Percentiles rank a stretch among this genome's conserved stretches.
Evolutionary conservation across 2,888 invertebrate genomes (phyloP).

Genomic region (Orthonychiurus folsomi): DNA sequence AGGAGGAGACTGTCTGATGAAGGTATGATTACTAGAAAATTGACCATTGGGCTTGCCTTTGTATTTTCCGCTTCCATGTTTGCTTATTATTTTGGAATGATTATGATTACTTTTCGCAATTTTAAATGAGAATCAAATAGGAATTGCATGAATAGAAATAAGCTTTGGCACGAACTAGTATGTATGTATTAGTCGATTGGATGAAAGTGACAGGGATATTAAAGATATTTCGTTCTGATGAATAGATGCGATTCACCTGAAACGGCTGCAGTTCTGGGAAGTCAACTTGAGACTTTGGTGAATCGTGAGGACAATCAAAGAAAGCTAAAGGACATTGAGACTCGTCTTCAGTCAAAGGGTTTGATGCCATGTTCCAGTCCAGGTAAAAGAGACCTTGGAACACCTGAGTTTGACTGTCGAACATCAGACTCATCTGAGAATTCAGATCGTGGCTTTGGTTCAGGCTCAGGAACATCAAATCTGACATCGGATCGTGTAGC

Average conservation of each 20-base stretch:
- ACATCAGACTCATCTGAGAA: slow-evolving; percentile 40
- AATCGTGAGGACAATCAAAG: slow-evolving; percentile 76
- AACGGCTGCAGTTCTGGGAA: slow-evolving; percentile 77
- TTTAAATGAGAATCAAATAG: too few relatives aligned
- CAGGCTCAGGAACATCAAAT: slow-evolving; percentile 38
- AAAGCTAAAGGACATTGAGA: slow-evolving; percentile 73
- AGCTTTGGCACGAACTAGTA: too few relatives aligned
- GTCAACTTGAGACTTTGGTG: slow-evolving; percentile 71
- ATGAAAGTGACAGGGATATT: too few relatives aligned
- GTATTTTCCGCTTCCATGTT: too few relatives aligned
- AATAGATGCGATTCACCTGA: slow-evolving; percentile 68
- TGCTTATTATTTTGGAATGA: too few relatives aligned
- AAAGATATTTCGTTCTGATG: too few relatives aligned
- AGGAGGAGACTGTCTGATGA: too few relatives aligned
- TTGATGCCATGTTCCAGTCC: slow-evolving; percentile 44
- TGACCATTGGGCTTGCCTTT: too few relatives aligned
- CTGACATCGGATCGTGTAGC: slow-evolving; percentile 50
- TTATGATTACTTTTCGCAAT: too few relatives aligned
- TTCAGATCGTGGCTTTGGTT: slow-evolving; percentile 40
- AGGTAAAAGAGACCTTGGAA: slow-evolving; percentile 30
- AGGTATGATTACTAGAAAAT: too few relatives aligned
- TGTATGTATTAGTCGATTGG: too few relatives aligned
- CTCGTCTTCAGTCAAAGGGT: slow-evolving; percentile 47
- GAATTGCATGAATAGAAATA: too few relatives aligned
- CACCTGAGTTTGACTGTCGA: slow-evolving; percentile 40